Base-by-base conservation (phyloP, 2,888 invertebrate species). In the Drosophila lacicola region DNA sequence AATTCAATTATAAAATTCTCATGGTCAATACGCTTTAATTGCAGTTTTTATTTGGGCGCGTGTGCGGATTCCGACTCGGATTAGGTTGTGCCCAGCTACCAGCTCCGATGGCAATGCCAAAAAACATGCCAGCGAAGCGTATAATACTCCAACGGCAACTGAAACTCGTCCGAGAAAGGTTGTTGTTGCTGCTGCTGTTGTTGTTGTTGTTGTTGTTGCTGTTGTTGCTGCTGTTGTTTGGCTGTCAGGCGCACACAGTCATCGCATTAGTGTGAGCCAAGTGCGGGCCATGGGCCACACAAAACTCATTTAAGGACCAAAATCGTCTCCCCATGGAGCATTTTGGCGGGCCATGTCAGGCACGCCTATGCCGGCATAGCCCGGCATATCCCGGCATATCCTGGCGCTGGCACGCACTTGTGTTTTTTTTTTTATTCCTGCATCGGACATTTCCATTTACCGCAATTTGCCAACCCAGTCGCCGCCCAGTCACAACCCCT, bases 11-110 rank as follows among this genome's bases (percentile, higher is more conserved):
- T 84, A 82, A 89, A 87, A 74, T 78, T 71, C 74, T 78, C 80
- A 87, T 77, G 86, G 89, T 86, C 89, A 89, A 87, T 88, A 84
- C 88, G 82, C 82, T 82, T 89, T 86, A 87, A 86, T 86, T 87
- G 88, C 84, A 71, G 68, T 74, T 80, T 76, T 88, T 74, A 80
- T 84, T 86, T 74, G 76, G 67, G 53, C 73, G 65, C 76, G 70
- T 79, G 70, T 79, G 79, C 56, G 71, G 80, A 75, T 75, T 72
- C 49, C 14, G 47, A 47, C 33, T 33, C 36, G 63, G 63, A 63
- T 63, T 63, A 64, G 63, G 50, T 60, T 60, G 58, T 37, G 29
- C 17, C 29, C 44, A 37, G 46, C 17, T 17, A 17, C 17, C 21
- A 10, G 25, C 17, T 17, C 41, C 37, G n/a, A 25, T 34, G 25